These are phyloP conservation scores for Scytalopus superciliaris DNA, from an alignment of 2,113 vertebrate species.

Conservation along the genomic window DNA sequence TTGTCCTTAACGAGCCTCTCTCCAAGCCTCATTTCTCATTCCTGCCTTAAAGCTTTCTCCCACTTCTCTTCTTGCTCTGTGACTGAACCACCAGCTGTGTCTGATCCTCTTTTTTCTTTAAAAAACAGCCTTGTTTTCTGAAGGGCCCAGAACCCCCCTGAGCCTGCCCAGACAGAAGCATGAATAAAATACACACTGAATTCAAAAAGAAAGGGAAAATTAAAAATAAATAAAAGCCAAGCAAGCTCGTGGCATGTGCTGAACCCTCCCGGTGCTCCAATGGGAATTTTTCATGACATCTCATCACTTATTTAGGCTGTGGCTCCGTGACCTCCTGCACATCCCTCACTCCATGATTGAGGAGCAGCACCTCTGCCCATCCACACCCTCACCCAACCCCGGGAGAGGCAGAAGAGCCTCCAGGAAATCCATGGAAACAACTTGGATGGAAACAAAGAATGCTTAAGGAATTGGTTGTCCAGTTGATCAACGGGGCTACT, in stretches of 20 bases:
- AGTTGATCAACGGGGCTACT: accelerated
- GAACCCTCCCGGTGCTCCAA: neutral
- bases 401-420: neutral
- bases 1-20: neutral
- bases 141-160: neutral
- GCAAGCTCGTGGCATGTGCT: neutral
- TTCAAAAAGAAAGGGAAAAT: slow-evolving; percentile 6
- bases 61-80: neutral
- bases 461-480: accelerated
- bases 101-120: neutral
- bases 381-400: neutral
- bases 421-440: neutral
- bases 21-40: slow-evolving; percentile 13
- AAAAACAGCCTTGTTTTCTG: neutral
- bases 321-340: neutral
- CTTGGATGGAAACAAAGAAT: too few relatives aligned
- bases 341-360: neutral
- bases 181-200: slow-evolving; percentile 17
- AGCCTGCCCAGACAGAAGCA: neutral
- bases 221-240: slow-evolving; percentile 60
- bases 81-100: neutral
- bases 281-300: slow-evolving; percentile 33
- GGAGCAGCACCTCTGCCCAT: neutral
- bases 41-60: neutral
- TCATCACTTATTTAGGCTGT: slow-evolving; percentile 43